phyloP scores from a whole-genome alignment of 2,797 vertebrate genomes.

The Chaunax sp. region DNA sequence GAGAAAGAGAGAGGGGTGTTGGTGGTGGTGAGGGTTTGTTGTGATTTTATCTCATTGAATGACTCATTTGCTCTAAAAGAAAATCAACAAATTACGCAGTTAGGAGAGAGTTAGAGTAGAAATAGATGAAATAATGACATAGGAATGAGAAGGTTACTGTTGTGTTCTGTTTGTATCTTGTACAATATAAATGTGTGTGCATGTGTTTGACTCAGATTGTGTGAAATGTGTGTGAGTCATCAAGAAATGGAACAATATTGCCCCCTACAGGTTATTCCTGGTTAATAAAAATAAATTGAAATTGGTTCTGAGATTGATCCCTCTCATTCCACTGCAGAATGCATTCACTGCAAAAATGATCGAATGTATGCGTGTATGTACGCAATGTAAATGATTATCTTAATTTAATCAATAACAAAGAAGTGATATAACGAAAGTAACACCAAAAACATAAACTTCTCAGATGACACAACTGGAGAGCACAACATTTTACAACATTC shows the following conservation, averaged over 20 bases:
- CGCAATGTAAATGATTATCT: too few species aligned
- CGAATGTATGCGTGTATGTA: too few species aligned
- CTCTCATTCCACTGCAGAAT: too few species aligned
- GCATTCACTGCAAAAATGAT: too few species aligned
- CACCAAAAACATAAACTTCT: too few species aligned
- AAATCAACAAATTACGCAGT: neutral
- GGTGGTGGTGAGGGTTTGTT: constrained; percentile 11
- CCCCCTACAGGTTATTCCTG: constrained; percentile 50
- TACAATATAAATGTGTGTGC: neutral
- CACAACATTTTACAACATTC: too few species aligned
- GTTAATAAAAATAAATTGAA: neutral
- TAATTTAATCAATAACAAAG: too few species aligned
- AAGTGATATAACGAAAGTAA: too few species aligned
- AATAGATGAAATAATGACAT: neutral
- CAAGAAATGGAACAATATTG: constrained; percentile 21
- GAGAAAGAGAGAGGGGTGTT: constrained; percentile 10
- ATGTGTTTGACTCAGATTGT: constrained; percentile 1
- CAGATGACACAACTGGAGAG: too few species aligned
- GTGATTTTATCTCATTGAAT: constrained; percentile 23
- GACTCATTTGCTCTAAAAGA: constrained; percentile 46
- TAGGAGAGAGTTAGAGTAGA: neutral
- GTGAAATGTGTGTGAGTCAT: neutral
- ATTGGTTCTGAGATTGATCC: neutral
- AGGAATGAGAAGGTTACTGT: neutral
- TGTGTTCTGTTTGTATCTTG: neutral